Base-by-base conservation (phyloP, 92 coral and sea anemone genomes). In the Chrysogorgia sp. region DNA sequence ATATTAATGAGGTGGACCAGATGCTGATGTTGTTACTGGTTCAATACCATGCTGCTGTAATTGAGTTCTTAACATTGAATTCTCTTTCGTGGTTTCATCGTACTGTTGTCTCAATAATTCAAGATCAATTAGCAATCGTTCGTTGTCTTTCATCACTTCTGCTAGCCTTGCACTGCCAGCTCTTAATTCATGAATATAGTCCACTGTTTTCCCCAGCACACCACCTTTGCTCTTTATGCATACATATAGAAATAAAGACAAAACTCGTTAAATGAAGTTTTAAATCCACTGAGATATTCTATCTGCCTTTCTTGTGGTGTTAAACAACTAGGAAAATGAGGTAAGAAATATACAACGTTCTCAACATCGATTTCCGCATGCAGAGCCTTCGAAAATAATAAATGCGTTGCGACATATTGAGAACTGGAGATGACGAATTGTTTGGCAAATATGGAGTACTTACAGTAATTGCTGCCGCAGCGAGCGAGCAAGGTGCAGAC, bases 41-140 rank as follows among this genome's bases (percentile, higher is more conserved):
- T 96, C 99, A 78, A 91, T 80, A 37, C 99, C 99, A 88, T 91
- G 91, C 63, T 89, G 96, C 49, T 96, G 99, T 34, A 96, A 86
- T 35, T 96, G 99, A 0, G 97, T 89, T 40, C 99, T 59, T 20
- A 96, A 86, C 34, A 96, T 80, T 0, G 92, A 85, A 75, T 91
- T 96, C 65, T 96, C 99, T 81, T 96, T 96, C 58, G 96, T 83
- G 24, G 92, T 83, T 10, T 96, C 99, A 33, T 96, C 99, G n/a
- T 75, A 88, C 64, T 96, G 99, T 49, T 96, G 99, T 40, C 99
- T 85, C 67, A 96, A 71, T 28, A 91, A 67, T 80, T 96, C 99
- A 58, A 84, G 82, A 84, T 96, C 96, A 10, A 89, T 74, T 14
- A 81, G 82, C 76, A 87, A 45, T 37, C 91, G 91, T 81, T 96